Evolutionary conservation across 2,888 invertebrate genomes (phyloP).

Genomic region (Esperia sulphurella): DNA sequence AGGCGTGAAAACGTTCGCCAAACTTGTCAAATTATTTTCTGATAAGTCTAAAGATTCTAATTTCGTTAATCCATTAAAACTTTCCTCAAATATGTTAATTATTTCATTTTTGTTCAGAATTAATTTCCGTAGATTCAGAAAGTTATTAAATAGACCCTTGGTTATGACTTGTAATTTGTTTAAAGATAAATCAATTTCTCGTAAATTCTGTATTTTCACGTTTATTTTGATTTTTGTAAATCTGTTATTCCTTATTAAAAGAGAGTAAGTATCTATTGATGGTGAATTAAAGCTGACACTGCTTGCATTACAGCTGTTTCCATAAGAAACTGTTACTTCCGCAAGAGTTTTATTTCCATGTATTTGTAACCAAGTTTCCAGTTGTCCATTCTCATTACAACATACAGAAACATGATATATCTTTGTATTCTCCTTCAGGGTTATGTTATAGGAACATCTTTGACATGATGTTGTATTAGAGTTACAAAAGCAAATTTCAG

Average conservation of each 20-base stretch:
- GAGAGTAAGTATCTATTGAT: conserved; percentile 46
- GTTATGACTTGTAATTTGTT: conserved; percentile 77
- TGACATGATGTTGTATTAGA: conserved; percentile 43
- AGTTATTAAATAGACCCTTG: conserved; percentile 76
- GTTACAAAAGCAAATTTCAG: conserved; percentile 47
- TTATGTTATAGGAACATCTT: conserved; percentile 58
- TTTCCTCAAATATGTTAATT: conserved; percentile 71
- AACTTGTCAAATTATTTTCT: conserved; percentile 80
- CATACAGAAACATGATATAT: conserved; percentile 43
- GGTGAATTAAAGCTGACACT: conserved; percentile 45
- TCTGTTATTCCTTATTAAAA: conserved; percentile 53
- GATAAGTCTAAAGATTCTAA: conserved; percentile 86
- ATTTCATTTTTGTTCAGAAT: conserved; percentile 85
- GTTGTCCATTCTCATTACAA: conserved; percentile 43
- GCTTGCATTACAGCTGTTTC: conserved; percentile 45
- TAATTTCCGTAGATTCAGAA: conserved; percentile 80
- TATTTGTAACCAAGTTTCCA: conserved; percentile 36
- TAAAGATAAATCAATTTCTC: conserved; percentile 79
- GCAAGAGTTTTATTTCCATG: conserved; percentile 53
- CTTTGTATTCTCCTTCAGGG: conserved; percentile 49
- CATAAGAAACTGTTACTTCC: conserved; percentile 42
- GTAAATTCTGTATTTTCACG: conserved; percentile 56
- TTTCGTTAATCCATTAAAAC: conserved; percentile 80
- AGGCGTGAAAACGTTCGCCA: conserved; percentile 80
- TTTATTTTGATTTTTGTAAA: conserved; percentile 49